These are phyloP conservation scores for Balaeniceps rex DNA, from an alignment of 2,113 vertebrate genomes.

Conservation along the genomic window DNA sequence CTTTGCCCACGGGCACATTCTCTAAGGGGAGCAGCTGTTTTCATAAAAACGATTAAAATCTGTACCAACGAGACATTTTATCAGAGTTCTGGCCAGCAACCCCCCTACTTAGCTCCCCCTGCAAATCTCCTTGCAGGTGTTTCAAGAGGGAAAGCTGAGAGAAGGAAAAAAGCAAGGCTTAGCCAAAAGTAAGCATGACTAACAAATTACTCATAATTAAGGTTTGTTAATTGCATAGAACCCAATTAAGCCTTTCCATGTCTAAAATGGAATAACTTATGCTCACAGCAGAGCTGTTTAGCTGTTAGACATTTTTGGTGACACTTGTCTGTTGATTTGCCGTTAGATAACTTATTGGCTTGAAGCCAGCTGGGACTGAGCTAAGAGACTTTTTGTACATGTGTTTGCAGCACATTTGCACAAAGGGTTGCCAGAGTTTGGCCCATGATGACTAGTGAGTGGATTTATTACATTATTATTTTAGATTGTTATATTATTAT, in stretches of 20 bases:
- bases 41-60: conserved; percentile 23
- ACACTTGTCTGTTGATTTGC: conserved; percentile 60
- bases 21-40: conserved; percentile 41
- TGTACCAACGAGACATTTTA: conserved; percentile 31
- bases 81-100: conserved; percentile 10
- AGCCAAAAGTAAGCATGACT: conserved; percentile 50
- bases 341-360: conserved; percentile 47
- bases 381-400: conserved; percentile 28
- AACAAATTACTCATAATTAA: conserved; percentile 58
- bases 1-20: background rate
- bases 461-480: conserved; percentile 67
- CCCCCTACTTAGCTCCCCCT: background rate
- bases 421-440: conserved; percentile 48
- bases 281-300: conserved; percentile 10
- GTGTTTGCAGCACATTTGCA: conserved; percentile 57
- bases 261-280: conserved; percentile 61
- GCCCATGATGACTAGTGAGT: conserved; percentile 53
- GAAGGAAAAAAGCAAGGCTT: conserved; percentile 15
- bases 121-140: conserved; percentile 39
- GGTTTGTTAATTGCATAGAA: conserved; percentile 59
- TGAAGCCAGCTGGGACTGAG: background rate
- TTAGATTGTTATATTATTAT: conserved; percentile 58
- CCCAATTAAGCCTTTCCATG: conserved; percentile 52
- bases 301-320: conserved; percentile 22
- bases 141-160: conserved; percentile 18